Conservation (phyloP, 2,797 vertebrate species). For the Meda fulgida region DNA sequence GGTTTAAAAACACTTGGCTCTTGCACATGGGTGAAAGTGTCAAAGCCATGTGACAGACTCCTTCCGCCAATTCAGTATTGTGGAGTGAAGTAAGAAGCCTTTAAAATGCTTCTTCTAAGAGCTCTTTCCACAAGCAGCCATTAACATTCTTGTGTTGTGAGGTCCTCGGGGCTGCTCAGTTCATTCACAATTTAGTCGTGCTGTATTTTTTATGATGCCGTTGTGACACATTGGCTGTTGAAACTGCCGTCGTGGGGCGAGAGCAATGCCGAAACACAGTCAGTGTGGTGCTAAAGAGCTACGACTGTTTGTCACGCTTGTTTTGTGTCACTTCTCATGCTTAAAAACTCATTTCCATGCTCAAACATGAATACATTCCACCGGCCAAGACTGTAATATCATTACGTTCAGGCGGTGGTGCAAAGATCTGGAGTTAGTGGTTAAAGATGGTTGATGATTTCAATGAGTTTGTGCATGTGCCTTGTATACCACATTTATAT, state of each 20-base stretch:
- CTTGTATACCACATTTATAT: not conserved
- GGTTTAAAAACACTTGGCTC: not conserved
- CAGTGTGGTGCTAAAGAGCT: not conserved
- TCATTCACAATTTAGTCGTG: conserved; percentile 23
- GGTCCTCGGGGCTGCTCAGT: conserved; percentile 4
- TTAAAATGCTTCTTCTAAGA: not conserved
- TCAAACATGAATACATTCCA: not conserved
- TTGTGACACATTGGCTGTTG: conserved; percentile 20
- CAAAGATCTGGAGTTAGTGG: not conserved
- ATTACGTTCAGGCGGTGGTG: not conserved
- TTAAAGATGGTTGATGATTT: not conserved
- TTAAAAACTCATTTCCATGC: conserved; percentile 1
- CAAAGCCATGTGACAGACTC: not conserved
- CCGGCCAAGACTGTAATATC: not conserved
- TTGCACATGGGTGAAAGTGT: conserved; percentile 6
- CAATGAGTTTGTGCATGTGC: not conserved
- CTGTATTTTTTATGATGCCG: conserved; percentile 26
- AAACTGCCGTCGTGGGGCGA: not conserved
- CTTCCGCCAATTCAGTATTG: not conserved
- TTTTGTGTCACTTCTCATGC: not conserved
- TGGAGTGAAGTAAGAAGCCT: not conserved
- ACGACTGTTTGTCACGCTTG: not conserved
- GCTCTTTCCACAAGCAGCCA: conserved; percentile 19
- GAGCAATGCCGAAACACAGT: not conserved
- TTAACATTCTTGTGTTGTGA: conserved; percentile 32